phyloP scores from a whole-genome alignment of 2,888 invertebrate genomes.

The Elgonia sp. region DNA sequence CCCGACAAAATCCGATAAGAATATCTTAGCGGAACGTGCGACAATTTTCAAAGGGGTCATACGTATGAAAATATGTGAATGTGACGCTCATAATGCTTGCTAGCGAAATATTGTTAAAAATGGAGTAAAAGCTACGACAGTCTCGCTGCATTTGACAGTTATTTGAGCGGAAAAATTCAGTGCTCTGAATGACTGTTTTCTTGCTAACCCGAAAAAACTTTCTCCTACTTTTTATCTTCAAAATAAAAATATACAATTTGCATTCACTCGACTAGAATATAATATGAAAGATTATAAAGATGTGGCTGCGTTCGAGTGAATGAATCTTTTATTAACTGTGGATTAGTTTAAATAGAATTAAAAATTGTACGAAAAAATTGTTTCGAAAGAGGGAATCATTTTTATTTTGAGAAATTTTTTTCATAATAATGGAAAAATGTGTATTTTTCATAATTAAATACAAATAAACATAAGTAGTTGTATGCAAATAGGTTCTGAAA shows the following conservation, averaged over 20 bases:
- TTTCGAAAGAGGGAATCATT: background rate
- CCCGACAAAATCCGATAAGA: no score
- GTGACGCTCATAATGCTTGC: background rate
- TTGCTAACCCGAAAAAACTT: background rate
- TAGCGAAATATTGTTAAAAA: constrained; percentile 39
- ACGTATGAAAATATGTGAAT: constrained; percentile 35
- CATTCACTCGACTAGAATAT: background rate
- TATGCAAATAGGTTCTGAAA: no score
- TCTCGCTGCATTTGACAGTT: constrained; percentile 34
- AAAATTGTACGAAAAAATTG: background rate
- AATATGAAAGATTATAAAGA: background rate
- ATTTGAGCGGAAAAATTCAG: constrained; percentile 40
- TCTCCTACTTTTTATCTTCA: no score
- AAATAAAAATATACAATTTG: constrained; percentile 12
- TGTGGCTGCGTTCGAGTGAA: background rate
- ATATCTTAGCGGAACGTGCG: no score
- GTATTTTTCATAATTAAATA: no score
- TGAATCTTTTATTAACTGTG: background rate
- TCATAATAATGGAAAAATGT: no score
- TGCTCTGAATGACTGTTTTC: background rate
- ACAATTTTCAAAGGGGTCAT: constrained; percentile 22
- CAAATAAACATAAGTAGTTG: no score
- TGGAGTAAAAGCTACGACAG: constrained; percentile 7
- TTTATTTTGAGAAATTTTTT: no score
- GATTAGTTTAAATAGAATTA: background rate